Evolutionary conservation across 2,888 invertebrate species (phyloP), one percentile per base, ranked within the genome.

Genomic region (Leptinotarsa peninsularis): DNA sequence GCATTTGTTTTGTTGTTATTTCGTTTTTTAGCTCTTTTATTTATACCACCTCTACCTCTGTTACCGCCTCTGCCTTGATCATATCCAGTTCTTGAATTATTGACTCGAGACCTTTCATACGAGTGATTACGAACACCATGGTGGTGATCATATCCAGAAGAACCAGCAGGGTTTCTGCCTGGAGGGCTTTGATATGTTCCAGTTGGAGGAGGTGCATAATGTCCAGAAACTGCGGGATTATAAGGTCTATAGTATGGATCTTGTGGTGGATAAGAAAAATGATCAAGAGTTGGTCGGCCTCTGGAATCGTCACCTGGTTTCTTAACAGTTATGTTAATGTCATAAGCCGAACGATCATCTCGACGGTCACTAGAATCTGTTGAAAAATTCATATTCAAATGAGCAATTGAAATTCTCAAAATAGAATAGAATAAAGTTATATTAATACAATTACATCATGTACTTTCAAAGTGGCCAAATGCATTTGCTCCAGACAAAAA

Each of bases 311-410:
- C 70, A n/a, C 58, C 49, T 18, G n/a, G 43, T 58, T 49, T 60
- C 14, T 70, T 70, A 54, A 70, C 49, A 5, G 58, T 70, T 49
- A 58, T 70, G 58, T 70, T 70, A 14, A 58, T 70, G 49, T 70
- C 70, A 54, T 70, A 70, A 14, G 56, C 5, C 3, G 70, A 18
- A 14, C 56, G 58, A 58, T 21, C 49, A 23, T 58, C 58, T 23
- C 43, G 56, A 18, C 5, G 15, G 15, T 49, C 58, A 10, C 21
- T 43, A 17, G 70, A 60, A 58, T 56, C 70, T 70, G 69, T 33
- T 21, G 21, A 58, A 58, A 69, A 43, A 27, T 23, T 54, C 10
- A 54, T 7, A 5, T 33, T 33, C 0, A 7, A 33, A 33, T 33
- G 33, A 33, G 33, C 33, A 33, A 33, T 33, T 33, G 0, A 33